Percentiles rank a stretch among this genome's conserved stretches.
Evolutionary conservation across 2,797 vertebrate species (phyloP).

Genomic region (Tympanoctomys barrerae): DNA sequence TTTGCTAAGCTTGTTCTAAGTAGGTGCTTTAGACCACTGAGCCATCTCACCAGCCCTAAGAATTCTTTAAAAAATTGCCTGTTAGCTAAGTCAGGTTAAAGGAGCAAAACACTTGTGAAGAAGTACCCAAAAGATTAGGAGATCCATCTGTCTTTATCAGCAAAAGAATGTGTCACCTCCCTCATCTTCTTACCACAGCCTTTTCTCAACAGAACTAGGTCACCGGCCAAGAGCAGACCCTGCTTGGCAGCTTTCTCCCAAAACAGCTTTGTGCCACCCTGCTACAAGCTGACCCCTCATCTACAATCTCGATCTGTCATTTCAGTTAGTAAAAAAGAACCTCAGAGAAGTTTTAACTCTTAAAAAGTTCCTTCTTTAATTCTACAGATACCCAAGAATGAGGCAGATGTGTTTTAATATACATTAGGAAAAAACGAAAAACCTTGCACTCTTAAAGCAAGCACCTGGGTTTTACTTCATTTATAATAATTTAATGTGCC

Average conservation of each 20-base stretch:
- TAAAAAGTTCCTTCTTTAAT: constrained; percentile 54
- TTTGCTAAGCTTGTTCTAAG: too few species aligned
- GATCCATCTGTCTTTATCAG: constrained; percentile 12
- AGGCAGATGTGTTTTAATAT: constrained; percentile 60
- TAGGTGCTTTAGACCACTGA: too few species aligned
- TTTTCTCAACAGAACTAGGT: neutral
- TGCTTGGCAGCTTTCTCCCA: neutral
- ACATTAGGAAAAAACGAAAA: constrained; percentile 62
- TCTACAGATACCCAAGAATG: constrained; percentile 49
- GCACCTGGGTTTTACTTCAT: constrained; percentile 82
- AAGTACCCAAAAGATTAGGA: constrained; percentile 55
- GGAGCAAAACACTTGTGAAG: constrained; percentile 12
- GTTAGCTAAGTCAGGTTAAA: constrained; percentile 56
- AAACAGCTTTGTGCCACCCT: neutral
- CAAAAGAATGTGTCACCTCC: neutral
- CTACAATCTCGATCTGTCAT: neutral
- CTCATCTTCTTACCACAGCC: neutral
- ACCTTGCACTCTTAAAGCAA: constrained; percentile 79
- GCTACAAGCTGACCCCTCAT: neutral
- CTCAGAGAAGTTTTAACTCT: constrained; percentile 34
- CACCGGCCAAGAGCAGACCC: neutral
- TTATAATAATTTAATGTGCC: constrained; percentile 83
- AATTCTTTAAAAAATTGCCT: constrained; percentile 31
- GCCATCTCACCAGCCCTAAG: neutral
- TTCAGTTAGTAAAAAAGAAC: constrained; percentile 25